These are phyloP conservation scores for Cherax destructor DNA, from an alignment of 1,140 invertebrate species.

Conservation along the genomic window DNA sequence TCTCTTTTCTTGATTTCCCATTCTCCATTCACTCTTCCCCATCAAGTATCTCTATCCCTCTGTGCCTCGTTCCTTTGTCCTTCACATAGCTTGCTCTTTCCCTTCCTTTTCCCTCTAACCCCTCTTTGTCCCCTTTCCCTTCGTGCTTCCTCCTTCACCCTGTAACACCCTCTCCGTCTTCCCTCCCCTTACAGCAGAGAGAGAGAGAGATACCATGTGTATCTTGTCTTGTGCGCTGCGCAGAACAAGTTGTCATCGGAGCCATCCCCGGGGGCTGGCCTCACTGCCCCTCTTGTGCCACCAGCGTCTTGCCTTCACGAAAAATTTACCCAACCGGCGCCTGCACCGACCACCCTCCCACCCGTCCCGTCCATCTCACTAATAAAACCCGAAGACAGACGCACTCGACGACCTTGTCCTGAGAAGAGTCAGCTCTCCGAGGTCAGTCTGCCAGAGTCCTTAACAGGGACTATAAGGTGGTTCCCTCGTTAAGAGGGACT, in stretches of 20 bases:
- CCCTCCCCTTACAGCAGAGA: neutral
- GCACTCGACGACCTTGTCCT: no score
- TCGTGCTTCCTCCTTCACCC: neutral
- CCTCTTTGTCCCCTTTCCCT: constrained; percentile 7
- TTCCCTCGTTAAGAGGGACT: no score
- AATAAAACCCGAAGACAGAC: no score
- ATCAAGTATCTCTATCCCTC: neutral
- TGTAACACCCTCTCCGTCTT: neutral
- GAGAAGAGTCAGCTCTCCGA: no score
- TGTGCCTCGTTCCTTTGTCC: neutral
- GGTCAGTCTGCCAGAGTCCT: no score
- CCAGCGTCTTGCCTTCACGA: neutral
- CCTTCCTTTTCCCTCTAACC: constrained; percentile 18
- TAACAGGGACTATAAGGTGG: no score
- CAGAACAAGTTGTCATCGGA: neutral
- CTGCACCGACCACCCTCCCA: neutral
- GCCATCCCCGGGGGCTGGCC: neutral
- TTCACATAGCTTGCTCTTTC: constrained; percentile 24
- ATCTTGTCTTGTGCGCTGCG: neutral
- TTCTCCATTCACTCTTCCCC: no score
- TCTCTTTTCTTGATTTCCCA: no score
- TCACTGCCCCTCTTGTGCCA: neutral
- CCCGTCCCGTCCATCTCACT: neutral
- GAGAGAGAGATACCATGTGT: neutral
- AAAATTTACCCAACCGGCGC: neutral